A percentile compares a stretch with the other conserved stretches of the same genome.
These are phyloP conservation scores for Pimpla rufipes DNA, from an alignment of 2,888 invertebrate species.

Conservation along the genomic window DNA sequence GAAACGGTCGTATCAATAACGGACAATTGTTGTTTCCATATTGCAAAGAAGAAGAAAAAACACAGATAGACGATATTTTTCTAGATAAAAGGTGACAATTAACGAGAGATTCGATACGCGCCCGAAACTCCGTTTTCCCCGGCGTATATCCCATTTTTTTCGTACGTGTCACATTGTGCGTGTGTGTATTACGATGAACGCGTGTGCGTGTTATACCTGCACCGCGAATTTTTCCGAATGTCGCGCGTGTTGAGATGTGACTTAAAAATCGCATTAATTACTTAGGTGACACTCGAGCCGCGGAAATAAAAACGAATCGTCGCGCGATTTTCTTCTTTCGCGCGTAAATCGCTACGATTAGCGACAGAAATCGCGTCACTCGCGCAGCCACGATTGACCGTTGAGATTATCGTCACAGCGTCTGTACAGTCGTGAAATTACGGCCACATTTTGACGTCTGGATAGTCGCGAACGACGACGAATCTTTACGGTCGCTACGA, in stretches of 20 bases:
- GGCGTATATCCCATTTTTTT: background rate
- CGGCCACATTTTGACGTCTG: too few relatives aligned
- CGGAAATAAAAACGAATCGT: conserved; percentile 8
- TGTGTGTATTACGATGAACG: conserved; percentile 29
- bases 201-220: conserved; percentile 3
- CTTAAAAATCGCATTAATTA: conserved; percentile 73
- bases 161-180: background rate
- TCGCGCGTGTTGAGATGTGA: conserved; percentile 45
- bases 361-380: background rate
- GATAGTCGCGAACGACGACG: too few relatives aligned
- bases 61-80: conserved; percentile 80
- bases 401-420: background rate
- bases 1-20: conserved; percentile 27
- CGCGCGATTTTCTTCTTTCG: background rate
- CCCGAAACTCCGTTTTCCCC: background rate
- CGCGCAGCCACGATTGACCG: background rate
- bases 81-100: conserved; percentile 73
- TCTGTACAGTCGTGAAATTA: too few relatives aligned
- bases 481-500: conserved; percentile 17
- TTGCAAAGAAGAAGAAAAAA: conserved; percentile 62
- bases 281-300: conserved; percentile 64
- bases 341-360: background rate
- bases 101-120: conserved; percentile 26
- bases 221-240: conserved; percentile 20
- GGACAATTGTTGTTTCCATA: conserved; percentile 61